Base-by-base conservation (phyloP, 2,797 vertebrate species). In the Acropternis orthonyx region DNA sequence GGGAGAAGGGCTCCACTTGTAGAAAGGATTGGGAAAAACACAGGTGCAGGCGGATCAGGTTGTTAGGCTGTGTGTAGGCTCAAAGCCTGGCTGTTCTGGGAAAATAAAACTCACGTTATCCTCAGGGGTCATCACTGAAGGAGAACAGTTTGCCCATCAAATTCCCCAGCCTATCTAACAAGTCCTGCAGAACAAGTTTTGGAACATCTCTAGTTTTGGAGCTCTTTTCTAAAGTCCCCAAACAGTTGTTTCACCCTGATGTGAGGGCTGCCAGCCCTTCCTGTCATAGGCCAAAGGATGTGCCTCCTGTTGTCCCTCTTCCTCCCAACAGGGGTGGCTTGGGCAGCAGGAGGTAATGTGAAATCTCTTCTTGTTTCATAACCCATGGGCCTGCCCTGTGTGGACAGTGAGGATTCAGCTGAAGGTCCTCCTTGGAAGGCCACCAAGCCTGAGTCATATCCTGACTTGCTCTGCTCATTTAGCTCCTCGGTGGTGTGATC, bases 381-480 rank as follows among this genome's bases (percentile, higher is more conserved):
- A 89, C 17, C 61, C 12, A 0, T 20, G 88, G 78, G 77, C 82
- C 88, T 77, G 92, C 22, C 65, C 75, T 9, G 69, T 65, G 79
- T 93, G 92, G 62, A 37, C 73, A 92, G 88, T 15, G 4, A 37
- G 86, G 88, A 36, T 58, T 74, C 77, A 41, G 74, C 89, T 84
- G 91, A 84, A 54, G 86, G 54, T 72, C 77, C 55, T 95, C 72
- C 90, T 90, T 95, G 95, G 92, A 95, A 56, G 48, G 74, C 17
- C 93, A 84, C 74, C 77, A 93, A 93, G 67, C 90, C 77, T 95
- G 94, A 94, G 39, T 94, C 94, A 92, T 5, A 92, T 95, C 95
- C 94, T 95, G 93, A 63, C 63, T 76, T 0, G 11, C 71, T 82
- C 68, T 41, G 67, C 63, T 59, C 12, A 0, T 48, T 62, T 7